These are phyloP conservation scores for Salpingus planirostris DNA, from an alignment of 2,888 invertebrate species.

Conservation along the genomic window DNA sequence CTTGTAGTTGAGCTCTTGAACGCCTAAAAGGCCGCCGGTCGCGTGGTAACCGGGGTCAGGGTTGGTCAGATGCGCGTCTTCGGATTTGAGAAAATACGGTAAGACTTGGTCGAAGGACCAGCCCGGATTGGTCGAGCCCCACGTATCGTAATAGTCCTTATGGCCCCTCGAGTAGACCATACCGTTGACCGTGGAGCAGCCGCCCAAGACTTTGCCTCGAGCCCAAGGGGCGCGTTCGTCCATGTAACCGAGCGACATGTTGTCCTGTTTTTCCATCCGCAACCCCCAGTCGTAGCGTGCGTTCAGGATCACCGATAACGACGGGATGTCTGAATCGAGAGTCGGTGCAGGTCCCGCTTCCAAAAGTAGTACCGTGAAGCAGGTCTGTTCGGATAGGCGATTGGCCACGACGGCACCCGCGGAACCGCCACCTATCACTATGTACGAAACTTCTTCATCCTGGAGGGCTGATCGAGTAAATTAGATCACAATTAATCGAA, in stretches of 20 bases:
- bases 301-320: conserved; percentile 32
- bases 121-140: conserved; percentile 67
- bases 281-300: conserved; percentile 37
- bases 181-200: conserved; percentile 69
- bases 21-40: conserved; percentile 23
- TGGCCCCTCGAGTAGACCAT: conserved; percentile 73
- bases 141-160: conserved; percentile 63
- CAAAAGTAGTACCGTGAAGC: conserved; percentile 25
- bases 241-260: conserved; percentile 24
- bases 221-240: conserved; percentile 39
- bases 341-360: conserved; percentile 23
- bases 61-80: conserved; percentile 31
- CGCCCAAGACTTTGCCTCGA: conserved; percentile 72
- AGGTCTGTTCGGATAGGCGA: conserved; percentile 45
- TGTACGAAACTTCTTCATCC: conserved; percentile 50
- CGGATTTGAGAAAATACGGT: conserved; percentile 41
- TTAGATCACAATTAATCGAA: too few relatives aligned
- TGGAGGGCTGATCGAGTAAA: too few relatives aligned
- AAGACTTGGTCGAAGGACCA: conserved; percentile 67
- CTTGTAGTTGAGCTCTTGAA: conserved; percentile 38
- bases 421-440: conserved; percentile 61
- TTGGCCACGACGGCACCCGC: conserved; percentile 64
- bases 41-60: conserved; percentile 34
- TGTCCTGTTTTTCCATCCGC: conserved; percentile 28
- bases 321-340: conserved; percentile 42